Conservation (phyloP, 2,797 vertebrate species). For the Hyperoplus immaculatus region DNA sequence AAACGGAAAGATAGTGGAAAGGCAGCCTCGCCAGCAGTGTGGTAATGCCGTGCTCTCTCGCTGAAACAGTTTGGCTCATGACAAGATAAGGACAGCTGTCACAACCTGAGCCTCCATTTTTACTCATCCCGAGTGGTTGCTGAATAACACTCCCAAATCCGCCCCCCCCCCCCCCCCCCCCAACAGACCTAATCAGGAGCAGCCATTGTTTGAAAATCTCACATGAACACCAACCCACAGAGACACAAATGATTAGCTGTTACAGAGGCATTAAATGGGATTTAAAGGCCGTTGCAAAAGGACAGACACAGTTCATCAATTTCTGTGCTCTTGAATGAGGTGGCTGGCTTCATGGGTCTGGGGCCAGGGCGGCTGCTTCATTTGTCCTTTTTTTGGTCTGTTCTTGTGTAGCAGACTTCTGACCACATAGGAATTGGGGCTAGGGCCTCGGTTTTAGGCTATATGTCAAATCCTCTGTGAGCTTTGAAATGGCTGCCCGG, state of each 20-base stretch:
- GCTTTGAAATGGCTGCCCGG: constrained; percentile 71
- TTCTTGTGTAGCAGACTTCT: constrained; percentile 15
- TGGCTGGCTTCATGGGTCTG: constrained; percentile 45
- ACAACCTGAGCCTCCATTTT: constrained; percentile 65
- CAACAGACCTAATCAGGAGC: constrained; percentile 36
- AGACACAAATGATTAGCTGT: constrained; percentile 55
- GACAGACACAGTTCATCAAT: constrained; percentile 72
- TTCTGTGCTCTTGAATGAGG: constrained; percentile 58
- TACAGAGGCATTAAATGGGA: constrained; percentile 67
- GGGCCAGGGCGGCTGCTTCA: constrained; percentile 28
- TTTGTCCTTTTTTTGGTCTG: constrained; percentile 4
- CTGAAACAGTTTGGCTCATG: constrained; percentile 71
- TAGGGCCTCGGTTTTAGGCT: constrained; percentile 21
- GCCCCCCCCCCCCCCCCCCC: not conserved
- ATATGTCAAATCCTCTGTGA: constrained; percentile 46
- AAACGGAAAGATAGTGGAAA: constrained; percentile 75
- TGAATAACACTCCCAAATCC: constrained; percentile 49
- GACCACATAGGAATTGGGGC: constrained; percentile 19
- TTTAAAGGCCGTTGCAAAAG: constrained; percentile 69
- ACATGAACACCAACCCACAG: constrained; percentile 26
- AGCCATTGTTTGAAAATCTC: constrained; percentile 42
- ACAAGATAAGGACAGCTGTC: constrained; percentile 81
- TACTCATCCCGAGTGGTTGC: constrained; percentile 51
- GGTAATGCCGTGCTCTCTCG: constrained; percentile 53
- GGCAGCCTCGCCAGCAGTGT: constrained; percentile 53